Base-by-base conservation (phyloP, 30 jellyfish, hydroid and myxozoan genomes). In the Aurelia sp. region DNA sequence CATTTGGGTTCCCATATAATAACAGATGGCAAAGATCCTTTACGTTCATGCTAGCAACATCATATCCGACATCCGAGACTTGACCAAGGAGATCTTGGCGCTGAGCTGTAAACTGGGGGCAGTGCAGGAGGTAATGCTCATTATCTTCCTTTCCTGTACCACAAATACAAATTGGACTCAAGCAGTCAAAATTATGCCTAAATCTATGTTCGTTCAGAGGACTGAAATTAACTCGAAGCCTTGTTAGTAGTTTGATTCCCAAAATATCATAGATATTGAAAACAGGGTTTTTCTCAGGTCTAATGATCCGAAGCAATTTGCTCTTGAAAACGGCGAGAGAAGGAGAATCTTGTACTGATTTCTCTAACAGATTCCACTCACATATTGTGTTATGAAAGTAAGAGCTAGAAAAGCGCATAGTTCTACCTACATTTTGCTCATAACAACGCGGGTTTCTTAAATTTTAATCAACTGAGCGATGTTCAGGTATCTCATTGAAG, bases 331-430 rank as follows among this genome's bases (percentile, higher is more conserved):
- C 78, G 33, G 76, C 77, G 66, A 76, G 78, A 37, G 78, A 59
- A 35, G 73, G 63, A 59, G 87, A 76, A 27, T 41, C 79, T 63
- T 47, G 69, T 4, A 62, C 70, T 27, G 68, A 10, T 50, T 41
- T 66, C 13, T 78, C 89, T 51, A 78, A 78, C 33, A 61, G 89
- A 60, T 62, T 62, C 89, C 89, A 22, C 79, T 78, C 79, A 21
- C 53, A 78, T 41, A 78, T 41, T 62, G 33, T 66, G 79, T 78
- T 60, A 40, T 78, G 79, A 66, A 78, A 78, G 57, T 78, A 78
- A 35, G 89, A 62, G 79, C 71, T 30, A 50, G 79, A 61, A 51
- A 61, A 78, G 59, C 79, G 89, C 58, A 47, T 3, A 61, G 80
- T 78, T 22, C 79, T 35, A 66, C 79, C 53, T 63, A 78, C 19